These are phyloP conservation scores for Empis stercorea DNA, from an alignment of 2,888 invertebrate species.

Conservation along the genomic window DNA sequence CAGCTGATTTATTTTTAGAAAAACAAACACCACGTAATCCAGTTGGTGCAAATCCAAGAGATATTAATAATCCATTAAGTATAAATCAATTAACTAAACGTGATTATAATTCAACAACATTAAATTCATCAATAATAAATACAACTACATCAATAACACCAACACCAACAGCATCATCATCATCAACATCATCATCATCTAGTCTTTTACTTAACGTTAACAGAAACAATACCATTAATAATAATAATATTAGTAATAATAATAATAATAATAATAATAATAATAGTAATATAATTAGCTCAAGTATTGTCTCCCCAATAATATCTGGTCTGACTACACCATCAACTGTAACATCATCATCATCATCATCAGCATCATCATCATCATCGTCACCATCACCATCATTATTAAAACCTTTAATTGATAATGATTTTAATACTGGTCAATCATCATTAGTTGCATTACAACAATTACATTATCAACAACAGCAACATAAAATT, in stretches of 20 bases:
- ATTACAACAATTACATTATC: conserved; percentile 1
- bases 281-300: too few relatives aligned
- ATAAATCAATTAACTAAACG: conserved; percentile 78
- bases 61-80: conserved; percentile 83
- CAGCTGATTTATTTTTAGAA: conserved; percentile 30
- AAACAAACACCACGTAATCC: conserved; percentile 47
- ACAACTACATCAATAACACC: conserved; percentile 12
- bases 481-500: conserved; percentile 3
- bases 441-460: neutral
- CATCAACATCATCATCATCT: conserved; percentile 3
- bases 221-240: neutral
- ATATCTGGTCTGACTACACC: neutral
- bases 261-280: too few relatives aligned
- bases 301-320: too few relatives aligned
- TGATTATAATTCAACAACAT: conserved; percentile 13
- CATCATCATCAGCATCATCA: too few relatives aligned
- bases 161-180: conserved; percentile 11
- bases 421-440: neutral
- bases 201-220: neutral
- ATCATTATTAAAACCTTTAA: neutral
- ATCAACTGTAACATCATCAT: conserved; percentile 4
- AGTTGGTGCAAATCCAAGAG: conserved; percentile 82
- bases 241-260: too few relatives aligned
- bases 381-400: too few relatives aligned
- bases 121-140: conserved; percentile 2